Evolutionary conservation across 2,113 vertebrate genomes (phyloP).

Genomic region (Platysternon megacephalum): DNA sequence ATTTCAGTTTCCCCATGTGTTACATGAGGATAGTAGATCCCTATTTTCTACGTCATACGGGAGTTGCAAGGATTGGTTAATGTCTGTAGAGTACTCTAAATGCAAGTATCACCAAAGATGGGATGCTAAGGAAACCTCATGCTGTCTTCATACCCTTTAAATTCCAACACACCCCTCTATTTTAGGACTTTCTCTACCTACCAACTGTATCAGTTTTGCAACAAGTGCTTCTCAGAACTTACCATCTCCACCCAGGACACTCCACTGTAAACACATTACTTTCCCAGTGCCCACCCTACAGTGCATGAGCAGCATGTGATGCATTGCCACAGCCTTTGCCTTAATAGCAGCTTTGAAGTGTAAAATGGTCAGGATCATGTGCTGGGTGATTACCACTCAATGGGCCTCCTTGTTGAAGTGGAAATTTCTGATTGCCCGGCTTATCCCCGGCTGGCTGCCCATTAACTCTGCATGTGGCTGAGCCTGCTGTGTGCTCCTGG

Average conservation of each 20-base stretch:
- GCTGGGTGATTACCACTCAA: not conserved
- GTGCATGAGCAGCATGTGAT: not conserved
- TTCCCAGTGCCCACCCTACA: not conserved
- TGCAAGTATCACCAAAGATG: not conserved
- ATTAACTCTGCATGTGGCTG: not conserved
- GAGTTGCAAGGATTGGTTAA: not conserved
- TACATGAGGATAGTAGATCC: not conserved
- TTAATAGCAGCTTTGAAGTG: not conserved
- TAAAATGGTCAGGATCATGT: not conserved
- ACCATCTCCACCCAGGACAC: fast-evolving
- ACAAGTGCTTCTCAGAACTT: not conserved
- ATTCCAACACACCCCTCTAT: not conserved
- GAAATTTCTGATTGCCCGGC: not conserved
- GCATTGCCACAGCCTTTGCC: not conserved
- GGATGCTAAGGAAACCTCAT: not conserved
- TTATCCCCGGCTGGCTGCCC: not conserved
- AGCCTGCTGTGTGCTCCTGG: not conserved
- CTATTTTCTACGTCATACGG: not conserved
- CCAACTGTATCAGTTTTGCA: not conserved
- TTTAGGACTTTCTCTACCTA: not conserved
- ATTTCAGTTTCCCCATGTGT: not conserved
- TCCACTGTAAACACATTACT: not conserved
- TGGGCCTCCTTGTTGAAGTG: not conserved
- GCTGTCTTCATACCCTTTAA: not conserved
- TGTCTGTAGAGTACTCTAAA: not conserved